Evolutionary conservation across 2,113 vertebrate species (phyloP).

Genomic region (Ciconia maguari): DNA sequence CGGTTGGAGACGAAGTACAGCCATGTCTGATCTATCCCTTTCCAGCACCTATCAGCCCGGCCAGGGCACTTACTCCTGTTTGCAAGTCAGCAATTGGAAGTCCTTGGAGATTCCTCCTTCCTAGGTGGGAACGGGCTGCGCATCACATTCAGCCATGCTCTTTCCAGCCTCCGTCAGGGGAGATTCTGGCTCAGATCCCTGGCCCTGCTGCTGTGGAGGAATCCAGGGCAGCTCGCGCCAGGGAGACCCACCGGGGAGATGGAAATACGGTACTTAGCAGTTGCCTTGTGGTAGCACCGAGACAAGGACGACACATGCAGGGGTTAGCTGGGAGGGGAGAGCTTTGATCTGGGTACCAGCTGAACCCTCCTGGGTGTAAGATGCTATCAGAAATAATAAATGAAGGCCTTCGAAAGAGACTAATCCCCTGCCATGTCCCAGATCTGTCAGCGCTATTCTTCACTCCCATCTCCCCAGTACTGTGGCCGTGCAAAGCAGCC

Average conservation of each 20-base stretch:
- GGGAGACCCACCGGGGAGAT: not conserved
- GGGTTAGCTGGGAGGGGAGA: not conserved
- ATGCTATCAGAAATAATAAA: not conserved
- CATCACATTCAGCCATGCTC: fast-evolving
- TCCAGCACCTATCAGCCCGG: not conserved
- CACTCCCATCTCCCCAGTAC: not conserved
- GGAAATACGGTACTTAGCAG: not conserved
- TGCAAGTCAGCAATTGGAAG: not conserved
- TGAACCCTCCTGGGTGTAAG: not conserved
- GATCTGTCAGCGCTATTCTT: not conserved
- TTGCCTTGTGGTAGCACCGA: not conserved
- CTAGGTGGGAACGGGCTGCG: not conserved
- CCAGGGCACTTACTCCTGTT: too few relatives aligned
- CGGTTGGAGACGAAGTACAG: not conserved
- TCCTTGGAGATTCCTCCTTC: not conserved
- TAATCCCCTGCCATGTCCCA: not conserved
- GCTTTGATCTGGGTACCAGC: not conserved
- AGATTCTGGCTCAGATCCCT: not conserved
- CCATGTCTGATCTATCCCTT: not conserved
- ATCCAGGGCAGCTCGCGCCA: not conserved
- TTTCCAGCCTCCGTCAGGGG: not conserved
- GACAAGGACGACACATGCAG: fast-evolving
- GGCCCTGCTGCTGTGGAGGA: not conserved
- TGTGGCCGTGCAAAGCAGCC: not conserved
- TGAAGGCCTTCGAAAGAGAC: not conserved